These are phyloP conservation scores for Intellagama lesueurii DNA, from an alignment of 2,797 vertebrate genomes.

Conservation along the genomic window DNA sequence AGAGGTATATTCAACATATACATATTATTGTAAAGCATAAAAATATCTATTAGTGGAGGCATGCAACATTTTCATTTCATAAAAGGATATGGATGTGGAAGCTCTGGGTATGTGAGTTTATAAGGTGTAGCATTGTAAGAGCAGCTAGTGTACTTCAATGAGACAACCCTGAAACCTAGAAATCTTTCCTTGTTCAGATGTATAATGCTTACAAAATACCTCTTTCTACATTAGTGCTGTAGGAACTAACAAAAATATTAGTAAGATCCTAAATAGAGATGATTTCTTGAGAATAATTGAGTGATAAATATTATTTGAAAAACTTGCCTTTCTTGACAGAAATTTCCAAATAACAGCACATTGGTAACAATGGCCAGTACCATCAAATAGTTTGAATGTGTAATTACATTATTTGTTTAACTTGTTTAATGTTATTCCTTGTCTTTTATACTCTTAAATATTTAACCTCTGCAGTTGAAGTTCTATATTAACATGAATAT, in stretches of 20 bases:
- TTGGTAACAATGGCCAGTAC: not conserved
- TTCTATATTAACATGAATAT: too few species aligned
- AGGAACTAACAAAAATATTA: not conserved
- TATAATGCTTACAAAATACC: constrained; percentile 47
- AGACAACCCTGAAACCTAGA: constrained; percentile 56
- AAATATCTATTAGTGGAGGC: constrained; percentile 20
- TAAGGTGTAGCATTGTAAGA: not conserved
- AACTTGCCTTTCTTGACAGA: constrained; percentile 4
- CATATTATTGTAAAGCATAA: constrained; percentile 21
- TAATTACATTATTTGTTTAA: not conserved
- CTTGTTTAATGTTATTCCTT: not conserved
- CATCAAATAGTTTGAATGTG: constrained; percentile 4
- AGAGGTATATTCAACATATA: constrained; percentile 35
- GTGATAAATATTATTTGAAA: not conserved
- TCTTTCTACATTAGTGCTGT: constrained; percentile 53
- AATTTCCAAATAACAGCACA: constrained; percentile 4
- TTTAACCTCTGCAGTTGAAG: too few species aligned
- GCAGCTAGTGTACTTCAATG: constrained; percentile 31
- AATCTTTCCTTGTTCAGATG: constrained; percentile 62
- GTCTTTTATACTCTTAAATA: too few species aligned
- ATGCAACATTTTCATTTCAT: constrained; percentile 26
- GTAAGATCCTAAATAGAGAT: not conserved
- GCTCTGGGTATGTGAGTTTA: constrained; percentile 26
- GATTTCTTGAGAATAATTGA: not conserved
- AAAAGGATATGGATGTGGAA: constrained; percentile 26